These are phyloP conservation scores for Cephus pygmeus DNA, from an alignment of 2,888 invertebrate species.

Conservation along the genomic window DNA sequence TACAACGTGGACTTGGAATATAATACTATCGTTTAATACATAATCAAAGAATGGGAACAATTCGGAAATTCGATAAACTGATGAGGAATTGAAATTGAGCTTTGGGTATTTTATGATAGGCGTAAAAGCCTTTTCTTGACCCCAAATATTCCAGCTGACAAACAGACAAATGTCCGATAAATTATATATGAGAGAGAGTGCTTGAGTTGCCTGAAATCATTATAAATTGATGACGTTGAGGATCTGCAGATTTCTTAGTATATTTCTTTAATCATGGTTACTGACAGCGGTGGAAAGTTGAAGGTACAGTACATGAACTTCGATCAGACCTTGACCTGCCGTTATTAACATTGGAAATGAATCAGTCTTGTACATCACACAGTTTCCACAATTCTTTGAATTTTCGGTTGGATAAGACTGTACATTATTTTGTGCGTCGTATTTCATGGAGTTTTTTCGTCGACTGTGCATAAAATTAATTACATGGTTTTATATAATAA, in stretches of 20 bases:
- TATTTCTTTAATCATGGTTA: conserved; percentile 12
- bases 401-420: background rate
- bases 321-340: conserved; percentile 48
- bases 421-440: background rate
- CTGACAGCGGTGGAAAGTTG: conserved; percentile 48
- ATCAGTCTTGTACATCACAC: conserved; percentile 18
- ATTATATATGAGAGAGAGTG: conserved; percentile 16
- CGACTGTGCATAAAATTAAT: background rate
- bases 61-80: conserved; percentile 46
- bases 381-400: conserved; percentile 17
- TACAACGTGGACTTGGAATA: conserved; percentile 43
- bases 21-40: conserved; percentile 35
- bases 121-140: conserved; percentile 43
- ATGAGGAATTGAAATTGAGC: conserved; percentile 51
- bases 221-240: background rate
- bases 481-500: background rate
- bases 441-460: background rate
- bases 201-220: conserved; percentile 35
- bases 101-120: conserved; percentile 41
- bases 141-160: conserved; percentile 49
- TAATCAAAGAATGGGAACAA: conserved; percentile 46
- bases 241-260: background rate
- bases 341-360: conserved; percentile 40
- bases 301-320: conserved; percentile 47
- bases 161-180: conserved; percentile 37